Percentiles rank a stretch among this genome's conserved stretches.
Conservation (phyloP, 2,797 vertebrate species). For the Alfaro cultratus region DNA sequence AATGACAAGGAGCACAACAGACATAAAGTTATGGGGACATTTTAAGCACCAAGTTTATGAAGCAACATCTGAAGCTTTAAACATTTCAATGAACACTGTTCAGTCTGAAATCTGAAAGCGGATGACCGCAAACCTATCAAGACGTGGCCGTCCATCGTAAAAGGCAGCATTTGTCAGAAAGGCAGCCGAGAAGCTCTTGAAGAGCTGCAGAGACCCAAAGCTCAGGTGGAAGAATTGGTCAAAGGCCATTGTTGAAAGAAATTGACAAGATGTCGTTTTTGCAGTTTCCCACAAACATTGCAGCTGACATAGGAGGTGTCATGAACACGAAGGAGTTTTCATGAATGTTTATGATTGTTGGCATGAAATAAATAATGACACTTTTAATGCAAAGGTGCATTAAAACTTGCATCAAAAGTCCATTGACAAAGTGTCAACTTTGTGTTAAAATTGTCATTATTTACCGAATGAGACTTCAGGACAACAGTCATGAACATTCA, state of each 20-base stretch:
- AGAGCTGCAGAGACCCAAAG: not conserved
- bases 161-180: not conserved
- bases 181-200: not conserved
- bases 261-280: not conserved
- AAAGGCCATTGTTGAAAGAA: not conserved
- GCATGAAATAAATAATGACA: too few species aligned
- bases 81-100: not conserved
- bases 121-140: not conserved
- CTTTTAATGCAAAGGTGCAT: too few species aligned
- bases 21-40: not conserved
- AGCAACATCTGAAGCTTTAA: not conserved
- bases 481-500: too few species aligned
- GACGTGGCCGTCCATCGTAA: not conserved
- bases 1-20: not conserved
- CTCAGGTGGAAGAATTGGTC: not conserved
- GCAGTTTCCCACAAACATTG: not conserved
- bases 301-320: too few species aligned
- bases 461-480: too few species aligned
- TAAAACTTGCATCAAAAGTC: too few species aligned
- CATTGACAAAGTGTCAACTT: too few species aligned
- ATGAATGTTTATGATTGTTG: too few species aligned
- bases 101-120: not conserved
- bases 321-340: too few species aligned
- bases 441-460: too few species aligned
- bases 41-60: not conserved